These are phyloP conservation scores for Eupithecia inturbata DNA, from an alignment of 2,888 invertebrate species.

Conservation along the genomic window DNA sequence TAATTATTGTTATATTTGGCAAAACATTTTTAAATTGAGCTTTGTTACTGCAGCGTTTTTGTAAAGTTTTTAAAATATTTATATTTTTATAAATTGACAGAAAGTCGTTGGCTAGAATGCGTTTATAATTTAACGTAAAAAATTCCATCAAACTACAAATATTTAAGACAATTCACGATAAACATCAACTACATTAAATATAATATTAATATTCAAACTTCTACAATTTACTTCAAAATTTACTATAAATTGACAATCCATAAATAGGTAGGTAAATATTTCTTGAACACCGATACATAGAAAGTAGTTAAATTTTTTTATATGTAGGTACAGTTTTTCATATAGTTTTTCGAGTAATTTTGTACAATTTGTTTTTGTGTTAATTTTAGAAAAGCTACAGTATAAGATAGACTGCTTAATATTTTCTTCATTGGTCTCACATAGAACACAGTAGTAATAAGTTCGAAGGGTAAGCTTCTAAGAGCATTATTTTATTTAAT, in stretches of 20 bases:
- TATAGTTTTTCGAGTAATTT: background rate
- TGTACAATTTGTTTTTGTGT: slow-evolving; percentile 12
- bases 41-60: background rate
- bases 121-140: slow-evolving; percentile 22
- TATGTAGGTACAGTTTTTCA: background rate
- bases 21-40: background rate
- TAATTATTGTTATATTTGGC: slow-evolving; percentile 12
- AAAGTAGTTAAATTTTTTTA: background rate
- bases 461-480: slow-evolving; percentile 35
- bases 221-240: slow-evolving; percentile 47
- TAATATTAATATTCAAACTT: slow-evolving; percentile 30
- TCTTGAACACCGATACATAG: slow-evolving; percentile 12
- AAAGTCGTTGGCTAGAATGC: slow-evolving; percentile 23
- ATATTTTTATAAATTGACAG: slow-evolving; percentile 25
- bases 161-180: slow-evolving; percentile 50
- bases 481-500: slow-evolving; percentile 12
- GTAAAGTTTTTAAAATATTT: background rate
- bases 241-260: slow-evolving; percentile 41
- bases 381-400: slow-evolving; percentile 59
- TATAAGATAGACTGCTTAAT: slow-evolving; percentile 51
- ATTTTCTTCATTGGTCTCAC: slow-evolving; percentile 52
- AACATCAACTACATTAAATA: slow-evolving; percentile 41
- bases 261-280: slow-evolving; percentile 27
- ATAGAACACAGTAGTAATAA: slow-evolving; percentile 53
- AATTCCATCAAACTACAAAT: slow-evolving; percentile 42